Evolutionary conservation across 37 sponge, comb jelly and placozoan genomes (phyloP), one percentile per base, ranked within the genome.

Genomic region (Amphimedon queenslandica): DNA sequence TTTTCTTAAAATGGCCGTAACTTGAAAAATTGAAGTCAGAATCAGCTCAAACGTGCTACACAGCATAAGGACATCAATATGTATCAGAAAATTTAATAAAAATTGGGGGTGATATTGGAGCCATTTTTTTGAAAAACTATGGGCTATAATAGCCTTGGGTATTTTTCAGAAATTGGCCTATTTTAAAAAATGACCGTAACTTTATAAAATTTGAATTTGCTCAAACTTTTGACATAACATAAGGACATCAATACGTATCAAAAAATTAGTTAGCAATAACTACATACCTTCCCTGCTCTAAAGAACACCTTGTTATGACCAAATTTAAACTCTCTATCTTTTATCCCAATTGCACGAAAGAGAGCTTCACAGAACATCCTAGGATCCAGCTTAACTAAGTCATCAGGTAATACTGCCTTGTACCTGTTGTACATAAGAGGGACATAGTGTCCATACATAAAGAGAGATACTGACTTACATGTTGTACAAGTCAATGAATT

Each of bases 251-350:
- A 73, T 57, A 57, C 57, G 11, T 33, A 63, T 39, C 2, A 40
- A 40, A 47, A 63, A 41, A 21, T 31, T 5, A 24, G 35, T 64
- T 6, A 6, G 23, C 28, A 75, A 28, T 58, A 41, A 47, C 27
- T 20, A 27, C 37, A 18, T 69, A 95, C 96, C 89, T 95, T 97
- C 38, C 98, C 98, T 69, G 98, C 80, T 74, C 80, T 84, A 80
- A 97, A 97, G 90, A 97, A 97, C 8, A 97, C 94, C 78, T 85
- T 90, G 34, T 94, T 87, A 63, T 81, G 77, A 1, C 98, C 98
- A 82, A 97, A 97, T 27, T 66, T 58, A 80, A 84, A 97, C 63
- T 97, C 94, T 40, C 67, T 40, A 10, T 81, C 71, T 21, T 63
- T 47, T 94, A 97, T 88, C 4, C 98, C 98, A 21, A 90, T 67